phyloP scores from a whole-genome alignment of 2,888 invertebrate genomes.

The Ophonus ardosiacus region DNA sequence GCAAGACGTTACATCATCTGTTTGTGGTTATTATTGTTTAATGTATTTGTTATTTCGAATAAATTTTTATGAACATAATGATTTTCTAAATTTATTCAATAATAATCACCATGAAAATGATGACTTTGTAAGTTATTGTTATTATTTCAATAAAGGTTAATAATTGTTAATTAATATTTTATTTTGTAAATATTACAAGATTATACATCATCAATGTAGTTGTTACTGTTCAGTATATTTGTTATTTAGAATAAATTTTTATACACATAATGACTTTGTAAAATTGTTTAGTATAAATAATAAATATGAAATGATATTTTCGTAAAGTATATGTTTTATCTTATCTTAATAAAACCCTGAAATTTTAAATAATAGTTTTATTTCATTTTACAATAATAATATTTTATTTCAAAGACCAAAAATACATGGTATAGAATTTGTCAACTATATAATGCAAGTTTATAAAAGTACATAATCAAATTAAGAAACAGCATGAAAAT shows the following conservation, averaged over 20 bases:
- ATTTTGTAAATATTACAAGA: too few species aligned
- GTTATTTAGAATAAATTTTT: neutral
- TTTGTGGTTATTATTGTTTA: too few species aligned
- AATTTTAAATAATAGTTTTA: neutral
- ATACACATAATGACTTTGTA: neutral
- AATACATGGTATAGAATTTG: neutral
- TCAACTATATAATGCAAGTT: neutral
- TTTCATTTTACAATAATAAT: neutral
- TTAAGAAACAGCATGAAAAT: too few species aligned
- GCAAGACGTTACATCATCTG: too few species aligned
- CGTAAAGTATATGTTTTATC: neutral
- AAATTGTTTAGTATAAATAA: too few species aligned
- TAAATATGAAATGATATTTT: too few species aligned
- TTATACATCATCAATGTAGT: neutral
- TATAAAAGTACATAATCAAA: neutral
- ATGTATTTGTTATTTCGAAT: too few species aligned
- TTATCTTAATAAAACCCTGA: neutral
- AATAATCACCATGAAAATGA: too few species aligned
- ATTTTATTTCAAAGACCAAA: neutral
- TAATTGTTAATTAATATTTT: neutral
- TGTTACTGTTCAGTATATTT: slow-evolving; percentile 22
- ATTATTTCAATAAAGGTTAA: neutral
- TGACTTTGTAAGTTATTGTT: neutral
- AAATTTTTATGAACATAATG: too few species aligned
- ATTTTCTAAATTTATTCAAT: too few species aligned